These are phyloP conservation scores for Ridgeia piscesae DNA, from an alignment of 1,140 invertebrate genomes.

Conservation along the genomic window DNA sequence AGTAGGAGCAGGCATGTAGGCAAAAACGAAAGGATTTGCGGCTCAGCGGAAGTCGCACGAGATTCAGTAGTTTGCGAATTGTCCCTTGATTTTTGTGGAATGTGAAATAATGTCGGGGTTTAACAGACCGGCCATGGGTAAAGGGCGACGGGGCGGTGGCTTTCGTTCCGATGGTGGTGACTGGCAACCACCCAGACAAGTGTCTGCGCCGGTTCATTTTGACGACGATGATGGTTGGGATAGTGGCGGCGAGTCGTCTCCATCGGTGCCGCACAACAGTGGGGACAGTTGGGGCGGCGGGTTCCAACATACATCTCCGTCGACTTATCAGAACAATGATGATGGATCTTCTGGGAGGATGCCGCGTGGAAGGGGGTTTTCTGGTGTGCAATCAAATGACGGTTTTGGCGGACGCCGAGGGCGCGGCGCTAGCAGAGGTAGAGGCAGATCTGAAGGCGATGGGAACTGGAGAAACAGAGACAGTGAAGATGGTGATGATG, in stretches of 20 bases:
- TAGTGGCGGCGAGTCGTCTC: background rate
- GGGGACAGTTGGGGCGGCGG: background rate
- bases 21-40: background rate
- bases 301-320: background rate
- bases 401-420: background rate
- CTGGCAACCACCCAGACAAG: background rate
- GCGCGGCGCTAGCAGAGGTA: background rate
- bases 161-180: background rate
- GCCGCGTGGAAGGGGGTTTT: background rate
- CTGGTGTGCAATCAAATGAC: background rate
- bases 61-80: background rate
- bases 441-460: background rate
- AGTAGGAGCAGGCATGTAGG: background rate
- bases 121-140: background rate
- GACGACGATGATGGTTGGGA: background rate
- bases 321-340: background rate
- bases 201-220: background rate
- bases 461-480: background rate
- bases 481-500: background rate
- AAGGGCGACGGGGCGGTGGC: background rate
- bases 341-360: background rate
- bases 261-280: background rate
- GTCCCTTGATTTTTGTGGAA: background rate
- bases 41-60: background rate
- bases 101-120: background rate